Percentiles rank a stretch among this genome's conserved stretches.
phyloP scores from a whole-genome alignment of 2,797 vertebrate species.

The Rhadinocentrus ornatus region DNA sequence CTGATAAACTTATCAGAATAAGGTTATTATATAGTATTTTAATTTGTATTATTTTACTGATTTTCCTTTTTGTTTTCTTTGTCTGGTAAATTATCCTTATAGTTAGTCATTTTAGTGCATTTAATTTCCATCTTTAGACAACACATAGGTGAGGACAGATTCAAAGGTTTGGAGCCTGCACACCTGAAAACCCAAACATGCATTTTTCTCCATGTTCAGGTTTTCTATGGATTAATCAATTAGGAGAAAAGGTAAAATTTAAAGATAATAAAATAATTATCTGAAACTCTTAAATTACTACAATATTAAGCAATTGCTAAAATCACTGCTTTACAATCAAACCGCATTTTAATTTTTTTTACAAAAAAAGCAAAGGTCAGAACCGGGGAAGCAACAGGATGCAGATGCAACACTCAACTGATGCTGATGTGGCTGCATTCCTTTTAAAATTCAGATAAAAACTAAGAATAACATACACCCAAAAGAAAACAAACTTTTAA shows the following conservation, averaged over 20 bases:
- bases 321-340: background rate
- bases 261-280: background rate
- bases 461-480: conserved; percentile 30
- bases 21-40: no score
- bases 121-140: no score
- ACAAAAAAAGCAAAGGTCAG: conserved; percentile 9
- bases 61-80: no score
- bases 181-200: background rate
- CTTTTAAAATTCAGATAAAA: conserved; percentile 23
- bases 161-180: background rate
- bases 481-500: background rate
- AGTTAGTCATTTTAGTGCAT: no score
- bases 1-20: background rate
- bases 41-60: background rate
- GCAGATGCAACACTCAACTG: conserved; percentile 37
- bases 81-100: background rate
- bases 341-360: conserved; percentile 12
- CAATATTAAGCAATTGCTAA: background rate
- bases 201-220: background rate
- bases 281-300: background rate
- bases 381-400: conserved; percentile 38
- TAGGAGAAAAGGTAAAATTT: background rate
- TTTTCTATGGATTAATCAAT: background rate
- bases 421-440: conserved; percentile 22
- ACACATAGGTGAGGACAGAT: background rate